phyloP scores from a whole-genome alignment of 2,113 vertebrate species.

The Podarcis muralis region DNA sequence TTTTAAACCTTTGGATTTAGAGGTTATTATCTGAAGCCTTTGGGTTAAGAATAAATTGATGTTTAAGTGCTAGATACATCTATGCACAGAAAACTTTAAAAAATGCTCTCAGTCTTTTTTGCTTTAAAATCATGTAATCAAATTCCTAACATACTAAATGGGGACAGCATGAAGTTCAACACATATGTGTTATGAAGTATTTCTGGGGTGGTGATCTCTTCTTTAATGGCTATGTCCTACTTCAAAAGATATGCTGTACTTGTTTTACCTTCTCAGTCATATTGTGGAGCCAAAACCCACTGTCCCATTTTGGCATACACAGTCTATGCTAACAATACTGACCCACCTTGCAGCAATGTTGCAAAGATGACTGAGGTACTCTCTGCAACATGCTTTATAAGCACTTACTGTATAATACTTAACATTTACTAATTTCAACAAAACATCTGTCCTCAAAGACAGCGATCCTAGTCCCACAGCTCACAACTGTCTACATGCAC shows the following conservation, averaged over 20 bases:
- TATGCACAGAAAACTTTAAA: background rate
- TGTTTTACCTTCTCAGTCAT: background rate
- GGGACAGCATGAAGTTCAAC: too few relatives aligned
- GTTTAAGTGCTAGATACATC: background rate
- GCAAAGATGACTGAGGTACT: background rate
- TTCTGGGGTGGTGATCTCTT: background rate
- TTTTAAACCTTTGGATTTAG: slow-evolving; percentile 14
- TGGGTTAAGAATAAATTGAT: background rate
- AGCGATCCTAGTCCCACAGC: background rate
- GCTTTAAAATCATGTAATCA: background rate
- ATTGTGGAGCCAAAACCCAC: background rate
- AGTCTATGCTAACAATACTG: background rate
- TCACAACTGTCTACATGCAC: too few relatives aligned
- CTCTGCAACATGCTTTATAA: background rate
- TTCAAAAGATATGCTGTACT: background rate
- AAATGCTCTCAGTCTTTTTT: background rate
- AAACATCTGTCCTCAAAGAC: background rate
- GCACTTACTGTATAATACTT: background rate
- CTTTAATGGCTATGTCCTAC: background rate
- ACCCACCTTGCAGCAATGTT: background rate
- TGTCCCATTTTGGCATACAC: background rate
- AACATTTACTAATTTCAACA: background rate
- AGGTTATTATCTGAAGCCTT: background rate
- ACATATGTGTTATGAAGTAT: background rate
- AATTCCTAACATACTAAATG: background rate